Conservation (phyloP, 2,113 vertebrate species). For the Trochalopteron elliotii region DNA sequence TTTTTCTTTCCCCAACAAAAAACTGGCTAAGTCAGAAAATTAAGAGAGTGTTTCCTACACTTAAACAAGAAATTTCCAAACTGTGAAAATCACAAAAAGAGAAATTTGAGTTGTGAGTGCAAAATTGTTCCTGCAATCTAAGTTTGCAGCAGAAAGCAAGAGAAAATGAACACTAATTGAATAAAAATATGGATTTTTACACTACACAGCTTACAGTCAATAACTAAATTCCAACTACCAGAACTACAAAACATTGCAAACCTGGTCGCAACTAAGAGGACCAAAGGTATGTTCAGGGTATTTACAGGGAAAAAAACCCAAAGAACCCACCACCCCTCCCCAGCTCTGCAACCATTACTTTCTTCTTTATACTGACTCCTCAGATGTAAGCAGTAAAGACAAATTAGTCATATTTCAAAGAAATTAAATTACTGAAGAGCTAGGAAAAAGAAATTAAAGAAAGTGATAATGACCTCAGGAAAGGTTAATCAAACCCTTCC, state of each 20-base stretch:
- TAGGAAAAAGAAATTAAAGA: neutral
- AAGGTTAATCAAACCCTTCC: neutral
- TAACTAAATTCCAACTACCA: neutral
- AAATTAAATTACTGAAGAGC: neutral
- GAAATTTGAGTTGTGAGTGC: neutral
- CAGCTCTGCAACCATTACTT: neutral
- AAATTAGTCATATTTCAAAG: neutral
- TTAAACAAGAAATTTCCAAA: neutral
- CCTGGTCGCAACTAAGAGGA: neutral
- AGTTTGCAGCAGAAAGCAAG: neutral
- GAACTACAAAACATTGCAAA: neutral
- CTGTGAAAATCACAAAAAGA: neutral
- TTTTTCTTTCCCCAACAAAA: neutral
- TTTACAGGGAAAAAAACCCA: accelerated
- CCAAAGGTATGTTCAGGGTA: neutral
- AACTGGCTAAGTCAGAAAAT: neutral
- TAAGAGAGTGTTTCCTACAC: neutral
- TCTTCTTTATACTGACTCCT: neutral
- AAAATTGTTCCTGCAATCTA: neutral
- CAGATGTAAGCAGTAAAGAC: neutral
- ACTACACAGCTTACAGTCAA: neutral
- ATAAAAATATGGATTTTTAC: neutral
- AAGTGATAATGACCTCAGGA: neutral
- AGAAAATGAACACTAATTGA: neutral
- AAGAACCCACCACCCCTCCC: accelerated